phyloP scores from a whole-genome alignment of 2,797 vertebrate genomes.

The Premnoplex brunnescens region DNA sequence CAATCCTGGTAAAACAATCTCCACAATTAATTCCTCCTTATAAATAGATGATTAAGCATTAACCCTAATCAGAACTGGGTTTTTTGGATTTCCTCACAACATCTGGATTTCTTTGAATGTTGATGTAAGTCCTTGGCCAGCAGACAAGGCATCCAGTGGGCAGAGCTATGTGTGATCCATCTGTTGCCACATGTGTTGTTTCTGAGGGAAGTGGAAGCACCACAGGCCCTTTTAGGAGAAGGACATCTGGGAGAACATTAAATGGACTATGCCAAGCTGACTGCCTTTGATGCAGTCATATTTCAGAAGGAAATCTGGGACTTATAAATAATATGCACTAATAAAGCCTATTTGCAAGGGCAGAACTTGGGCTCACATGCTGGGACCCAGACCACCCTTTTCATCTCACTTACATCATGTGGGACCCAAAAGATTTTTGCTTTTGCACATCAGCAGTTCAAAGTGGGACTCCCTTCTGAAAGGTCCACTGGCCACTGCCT shows the following conservation, averaged over 20 bases:
- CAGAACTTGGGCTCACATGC: fast-evolving
- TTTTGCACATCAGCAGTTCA: neutral
- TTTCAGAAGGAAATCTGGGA: neutral
- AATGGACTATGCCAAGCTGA: neutral
- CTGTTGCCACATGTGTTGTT: neutral
- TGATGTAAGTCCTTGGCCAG: neutral
- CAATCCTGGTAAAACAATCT: neutral
- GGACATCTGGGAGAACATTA: neutral
- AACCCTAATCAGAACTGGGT: neutral
- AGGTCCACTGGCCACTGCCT: neutral
- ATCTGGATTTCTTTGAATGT: neutral
- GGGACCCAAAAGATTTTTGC: neutral
- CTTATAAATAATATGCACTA: neutral
- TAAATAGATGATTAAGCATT: neutral
- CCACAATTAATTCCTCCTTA: neutral
- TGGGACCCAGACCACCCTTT: neutral
- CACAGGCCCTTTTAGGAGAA: neutral
- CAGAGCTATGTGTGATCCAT: neutral
- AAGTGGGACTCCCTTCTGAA: neutral
- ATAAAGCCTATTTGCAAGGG: neutral
- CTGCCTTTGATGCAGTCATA: neutral
- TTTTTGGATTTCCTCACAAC: neutral
- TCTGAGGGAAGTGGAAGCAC: neutral
- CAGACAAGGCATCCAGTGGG: neutral
- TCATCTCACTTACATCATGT: fast-evolving